Conservation (phyloP, 2,888 invertebrate genomes). For the Diploptera punctata region DNA sequence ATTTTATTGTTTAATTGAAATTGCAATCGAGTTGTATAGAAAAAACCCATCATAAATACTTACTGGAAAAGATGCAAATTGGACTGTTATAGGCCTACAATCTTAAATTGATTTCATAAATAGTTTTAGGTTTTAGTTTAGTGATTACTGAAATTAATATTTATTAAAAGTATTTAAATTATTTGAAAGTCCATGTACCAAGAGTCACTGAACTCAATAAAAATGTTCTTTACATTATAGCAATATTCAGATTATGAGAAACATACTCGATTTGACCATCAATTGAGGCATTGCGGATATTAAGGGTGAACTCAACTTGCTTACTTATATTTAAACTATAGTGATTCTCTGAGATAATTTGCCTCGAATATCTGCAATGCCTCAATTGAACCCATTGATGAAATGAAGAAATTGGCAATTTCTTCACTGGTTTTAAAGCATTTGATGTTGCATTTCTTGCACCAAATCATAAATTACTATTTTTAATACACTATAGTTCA, state of each 20-base stretch:
- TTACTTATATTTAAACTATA: no score
- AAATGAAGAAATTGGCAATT: constrained; percentile 6
- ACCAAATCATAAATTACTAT: background rate
- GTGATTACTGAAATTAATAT: background rate
- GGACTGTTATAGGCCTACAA: background rate
- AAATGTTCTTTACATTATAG: background rate
- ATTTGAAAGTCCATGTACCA: background rate
- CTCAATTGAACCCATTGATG: background rate
- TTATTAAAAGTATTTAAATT: background rate
- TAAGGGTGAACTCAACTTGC: no score
- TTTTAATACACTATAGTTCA: no score
- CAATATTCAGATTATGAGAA: no score
- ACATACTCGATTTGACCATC: background rate
- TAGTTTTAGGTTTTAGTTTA: background rate
- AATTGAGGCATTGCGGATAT: no score
- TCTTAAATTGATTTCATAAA: constrained; percentile 5
- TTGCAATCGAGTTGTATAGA: background rate
- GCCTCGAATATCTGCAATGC: no score
- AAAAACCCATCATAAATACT: background rate
- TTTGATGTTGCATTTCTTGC: constrained; percentile 12
- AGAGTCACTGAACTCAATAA: background rate
- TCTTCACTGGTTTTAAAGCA: background rate
- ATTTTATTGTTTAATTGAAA: background rate
- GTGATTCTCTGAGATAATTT: no score
- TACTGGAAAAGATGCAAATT: background rate